Conservation (phyloP, 2,797 vertebrate genomes). For the Champsocephalus esox region DNA sequence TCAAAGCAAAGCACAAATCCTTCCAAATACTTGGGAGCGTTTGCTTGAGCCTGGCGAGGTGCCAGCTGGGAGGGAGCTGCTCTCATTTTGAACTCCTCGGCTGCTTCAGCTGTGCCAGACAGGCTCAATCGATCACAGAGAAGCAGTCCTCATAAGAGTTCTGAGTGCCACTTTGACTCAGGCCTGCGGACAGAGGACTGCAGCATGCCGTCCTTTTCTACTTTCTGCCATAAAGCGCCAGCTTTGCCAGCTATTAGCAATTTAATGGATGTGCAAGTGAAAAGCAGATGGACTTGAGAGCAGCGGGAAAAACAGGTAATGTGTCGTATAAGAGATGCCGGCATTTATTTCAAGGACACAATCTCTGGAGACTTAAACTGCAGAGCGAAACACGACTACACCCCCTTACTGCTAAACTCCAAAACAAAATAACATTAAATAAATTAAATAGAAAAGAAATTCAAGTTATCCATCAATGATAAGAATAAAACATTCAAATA, state of each 20-base stretch:
- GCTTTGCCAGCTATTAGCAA: slow-evolving; percentile 58
- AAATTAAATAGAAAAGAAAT: slow-evolving; percentile 79
- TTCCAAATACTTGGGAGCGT: slow-evolving; percentile 74
- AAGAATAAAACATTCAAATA: slow-evolving; percentile 77
- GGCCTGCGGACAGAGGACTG: slow-evolving; percentile 62
- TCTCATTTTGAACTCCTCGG: slow-evolving; percentile 52
- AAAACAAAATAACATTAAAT: slow-evolving; percentile 66
- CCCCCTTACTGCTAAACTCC: slow-evolving; percentile 64
- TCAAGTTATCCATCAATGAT: slow-evolving; percentile 76
- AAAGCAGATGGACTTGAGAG: slow-evolving; percentile 69
- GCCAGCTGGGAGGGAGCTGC: slow-evolving; percentile 73
- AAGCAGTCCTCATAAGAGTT: slow-evolving; percentile 78
- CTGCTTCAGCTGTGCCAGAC: slow-evolving; percentile 65
- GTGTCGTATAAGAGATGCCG: slow-evolving; percentile 55
- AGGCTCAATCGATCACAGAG: slow-evolving; percentile 74
- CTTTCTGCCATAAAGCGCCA: slow-evolving; percentile 65
- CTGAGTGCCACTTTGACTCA: slow-evolving; percentile 66
- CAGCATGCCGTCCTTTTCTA: slow-evolving; percentile 68
- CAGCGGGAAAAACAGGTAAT: slow-evolving; percentile 63
- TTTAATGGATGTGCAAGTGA: slow-evolving; percentile 71
- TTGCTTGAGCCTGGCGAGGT: slow-evolving; percentile 60
- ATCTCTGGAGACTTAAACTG: slow-evolving; percentile 50
- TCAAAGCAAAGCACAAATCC: slow-evolving; percentile 78
- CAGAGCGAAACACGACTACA: slow-evolving; percentile 64
- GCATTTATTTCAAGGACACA: slow-evolving; percentile 64